Percentiles rank a stretch among this genome's conserved stretches.
Evolutionary conservation across 2,797 vertebrate species (phyloP).

Genomic region (Hipposideros larvatus): DNA sequence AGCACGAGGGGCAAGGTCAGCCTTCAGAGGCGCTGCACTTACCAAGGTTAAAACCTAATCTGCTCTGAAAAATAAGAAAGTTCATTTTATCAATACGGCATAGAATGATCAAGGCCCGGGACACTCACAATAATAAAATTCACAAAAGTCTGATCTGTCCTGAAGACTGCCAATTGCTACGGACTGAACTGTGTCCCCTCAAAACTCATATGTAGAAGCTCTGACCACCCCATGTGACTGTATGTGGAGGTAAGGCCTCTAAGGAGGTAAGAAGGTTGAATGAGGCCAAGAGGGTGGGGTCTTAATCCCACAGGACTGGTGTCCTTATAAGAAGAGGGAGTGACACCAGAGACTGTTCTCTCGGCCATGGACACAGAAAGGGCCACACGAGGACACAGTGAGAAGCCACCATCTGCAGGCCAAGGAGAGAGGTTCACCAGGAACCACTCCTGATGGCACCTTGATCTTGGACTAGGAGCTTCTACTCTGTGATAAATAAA

Average conservation of each 20-base stretch:
- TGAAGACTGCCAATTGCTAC: neutral
- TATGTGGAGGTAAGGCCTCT: neutral
- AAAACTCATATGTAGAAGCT: neutral
- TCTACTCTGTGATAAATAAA: neutral
- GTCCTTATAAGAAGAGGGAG: neutral
- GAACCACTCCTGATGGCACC: neutral
- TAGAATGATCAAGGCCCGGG: neutral
- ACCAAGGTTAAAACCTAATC: neutral
- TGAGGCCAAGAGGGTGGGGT: neutral
- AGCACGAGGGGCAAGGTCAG: neutral
- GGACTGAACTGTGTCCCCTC: neutral
- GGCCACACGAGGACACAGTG: fast-evolving
- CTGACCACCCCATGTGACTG: neutral
- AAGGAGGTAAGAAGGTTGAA: neutral
- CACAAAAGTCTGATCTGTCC: neutral
- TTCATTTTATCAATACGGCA: neutral
- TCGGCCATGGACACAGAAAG: neutral
- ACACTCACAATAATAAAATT: neutral
- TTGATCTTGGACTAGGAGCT: neutral
- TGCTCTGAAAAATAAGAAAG: neutral
- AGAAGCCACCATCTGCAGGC: neutral
- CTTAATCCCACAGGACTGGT: neutral
- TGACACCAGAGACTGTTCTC: neutral
- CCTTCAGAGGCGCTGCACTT: neutral
- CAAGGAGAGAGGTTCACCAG: neutral